Conservation (phyloP, 2,797 vertebrate species). For the Dromococcyx pavoninus region DNA sequence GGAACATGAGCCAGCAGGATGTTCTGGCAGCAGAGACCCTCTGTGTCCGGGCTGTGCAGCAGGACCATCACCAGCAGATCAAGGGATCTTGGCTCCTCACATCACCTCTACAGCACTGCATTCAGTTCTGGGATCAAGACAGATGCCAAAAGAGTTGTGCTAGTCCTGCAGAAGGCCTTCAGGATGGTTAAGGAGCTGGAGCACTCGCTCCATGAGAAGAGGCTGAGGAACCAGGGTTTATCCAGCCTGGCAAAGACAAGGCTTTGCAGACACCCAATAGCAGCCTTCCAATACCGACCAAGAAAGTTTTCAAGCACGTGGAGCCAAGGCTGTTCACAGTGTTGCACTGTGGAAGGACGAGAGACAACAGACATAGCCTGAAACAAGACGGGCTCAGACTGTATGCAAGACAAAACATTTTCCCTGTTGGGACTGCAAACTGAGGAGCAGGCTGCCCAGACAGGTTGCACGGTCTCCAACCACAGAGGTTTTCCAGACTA, state of each 20-base stretch:
- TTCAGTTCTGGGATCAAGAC: neutral
- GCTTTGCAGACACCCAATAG: neutral
- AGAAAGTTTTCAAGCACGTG: neutral
- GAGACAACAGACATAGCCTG: neutral
- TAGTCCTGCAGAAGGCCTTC: neutral
- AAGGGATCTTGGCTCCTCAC: neutral
- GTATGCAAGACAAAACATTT: neutral
- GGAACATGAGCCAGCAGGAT: neutral
- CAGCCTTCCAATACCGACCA: neutral
- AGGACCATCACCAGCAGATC: neutral
- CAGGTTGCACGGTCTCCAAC: neutral
- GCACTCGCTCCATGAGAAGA: neutral
- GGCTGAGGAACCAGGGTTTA: neutral
- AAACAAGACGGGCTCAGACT: neutral
- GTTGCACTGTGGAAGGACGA: neutral
- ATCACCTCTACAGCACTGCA: neutral
- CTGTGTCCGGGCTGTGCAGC: neutral
- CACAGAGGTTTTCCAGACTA: neutral
- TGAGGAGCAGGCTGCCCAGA: neutral
- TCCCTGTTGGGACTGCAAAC: neutral
- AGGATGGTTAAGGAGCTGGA: neutral
- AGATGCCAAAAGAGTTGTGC: neutral
- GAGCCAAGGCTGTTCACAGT: neutral
- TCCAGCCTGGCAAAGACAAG: neutral
- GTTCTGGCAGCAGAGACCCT: neutral